Base-by-base conservation (phyloP, 2,113 vertebrate species). In the Gasterosteus nipponicus region DNA sequence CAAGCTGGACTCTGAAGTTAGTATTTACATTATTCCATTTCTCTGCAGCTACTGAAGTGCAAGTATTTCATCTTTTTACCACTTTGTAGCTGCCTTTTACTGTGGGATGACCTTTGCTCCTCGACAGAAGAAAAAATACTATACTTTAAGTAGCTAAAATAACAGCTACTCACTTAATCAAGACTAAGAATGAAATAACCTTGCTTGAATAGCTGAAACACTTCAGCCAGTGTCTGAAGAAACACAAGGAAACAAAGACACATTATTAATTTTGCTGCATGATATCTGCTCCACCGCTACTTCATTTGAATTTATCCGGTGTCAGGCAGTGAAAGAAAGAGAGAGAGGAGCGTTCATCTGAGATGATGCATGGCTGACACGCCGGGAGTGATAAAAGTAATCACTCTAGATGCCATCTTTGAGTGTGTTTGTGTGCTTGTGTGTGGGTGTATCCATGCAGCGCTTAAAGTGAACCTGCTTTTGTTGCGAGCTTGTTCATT, bases 261-360 rank as follows among this genome's bases (percentile, higher is more conserved):
- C 44, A 84, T 90, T 86, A 80, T 91, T 88, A 85, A 87, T 87
- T 87, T 85, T 87, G 66, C 84, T 76, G 81, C 79, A 90, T 84
- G 79, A 82, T 87, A 85, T 66, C 84, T 82, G 86, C 87, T 90
- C 87, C 84, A 89, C 53, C 87, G 89, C 89, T 87, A 85, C 78
- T 62, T 94, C 83, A 93, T 94, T 95, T 93, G 91, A 84, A 81
- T 89, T 86, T 71, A 90, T 87, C 88, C 94, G 89, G 89, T 66
- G 83, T 67, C 85, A 84, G 92, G 91, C 86, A 87, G 83, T 91
- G 80, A 81, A 83, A 41, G 44, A 72, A 39, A 31, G 31, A 64
- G 44, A 86, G 85, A 75, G 77, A 67, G 64, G 26, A 75, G 57
- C 58, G 51, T 91, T 93, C 85, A 87, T 87, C 86, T 92, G 79